These are phyloP conservation scores for Eulemur albifrons DNA, from an alignment of 2,797 vertebrate species.

Conservation along the genomic window DNA sequence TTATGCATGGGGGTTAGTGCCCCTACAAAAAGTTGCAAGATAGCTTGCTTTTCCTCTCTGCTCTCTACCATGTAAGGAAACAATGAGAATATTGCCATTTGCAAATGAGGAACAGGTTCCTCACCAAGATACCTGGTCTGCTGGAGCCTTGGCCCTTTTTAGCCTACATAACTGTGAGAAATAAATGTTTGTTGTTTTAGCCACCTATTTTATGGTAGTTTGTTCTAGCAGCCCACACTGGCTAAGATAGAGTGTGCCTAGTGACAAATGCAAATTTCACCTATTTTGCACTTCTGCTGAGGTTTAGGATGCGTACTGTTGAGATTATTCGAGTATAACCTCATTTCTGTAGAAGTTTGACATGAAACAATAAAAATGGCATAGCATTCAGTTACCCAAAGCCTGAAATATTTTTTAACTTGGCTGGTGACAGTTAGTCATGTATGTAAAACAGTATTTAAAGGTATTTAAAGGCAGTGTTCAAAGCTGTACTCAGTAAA, in stretches of 20 bases:
- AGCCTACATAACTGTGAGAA: neutral
- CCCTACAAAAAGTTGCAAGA: too few relatives aligned
- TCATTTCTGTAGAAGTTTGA: neutral
- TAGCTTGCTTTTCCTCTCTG: neutral
- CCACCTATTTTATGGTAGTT: neutral
- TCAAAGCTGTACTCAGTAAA: conserved; percentile 7
- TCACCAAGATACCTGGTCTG: neutral
- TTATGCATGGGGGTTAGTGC: neutral
- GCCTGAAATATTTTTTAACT: neutral
- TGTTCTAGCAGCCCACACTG: neutral
- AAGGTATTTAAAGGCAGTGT: neutral
- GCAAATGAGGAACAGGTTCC: too few relatives aligned
- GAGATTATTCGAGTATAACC: neutral
- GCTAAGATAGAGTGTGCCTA: neutral
- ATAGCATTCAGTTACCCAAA: neutral
- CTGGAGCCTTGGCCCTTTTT: neutral
- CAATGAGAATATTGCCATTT: too few relatives aligned
- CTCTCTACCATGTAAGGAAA: neutral
- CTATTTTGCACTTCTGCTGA: neutral
- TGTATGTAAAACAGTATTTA: neutral
- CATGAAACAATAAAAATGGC: neutral
- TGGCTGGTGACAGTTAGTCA: neutral
- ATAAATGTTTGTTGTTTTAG: neutral
- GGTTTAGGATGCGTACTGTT: neutral
- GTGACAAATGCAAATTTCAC: neutral